These are phyloP conservation scores for Cheilosia urbana DNA, from an alignment of 2,888 invertebrate genomes.

Conservation along the genomic window DNA sequence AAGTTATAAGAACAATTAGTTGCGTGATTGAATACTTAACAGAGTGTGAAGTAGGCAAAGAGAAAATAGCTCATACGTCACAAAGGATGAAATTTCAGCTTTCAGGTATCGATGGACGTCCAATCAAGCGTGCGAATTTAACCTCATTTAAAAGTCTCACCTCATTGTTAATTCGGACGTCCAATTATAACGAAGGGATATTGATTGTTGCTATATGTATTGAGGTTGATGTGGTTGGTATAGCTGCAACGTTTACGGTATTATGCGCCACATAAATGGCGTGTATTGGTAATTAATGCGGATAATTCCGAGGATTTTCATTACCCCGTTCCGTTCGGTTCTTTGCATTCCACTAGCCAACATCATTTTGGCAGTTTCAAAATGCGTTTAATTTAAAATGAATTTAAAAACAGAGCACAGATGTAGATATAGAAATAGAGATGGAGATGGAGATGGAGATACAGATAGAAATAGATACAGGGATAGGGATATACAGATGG, in stretches of 20 bases:
- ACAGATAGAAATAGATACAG: no score
- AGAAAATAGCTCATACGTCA: slow-evolving; percentile 19
- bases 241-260: slow-evolving; percentile 41
- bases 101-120: slow-evolving; percentile 48
- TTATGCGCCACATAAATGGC: slow-evolving; percentile 42
- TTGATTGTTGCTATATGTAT: slow-evolving; percentile 46
- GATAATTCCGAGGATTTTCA: slow-evolving; percentile 5
- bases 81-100: slow-evolving; percentile 45
- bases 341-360: neutral
- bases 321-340: neutral
- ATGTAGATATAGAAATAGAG: no score
- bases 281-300: slow-evolving; percentile 42
- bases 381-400: neutral
- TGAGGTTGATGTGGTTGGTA: slow-evolving; percentile 53
- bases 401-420: neutral
- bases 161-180: slow-evolving; percentile 60
- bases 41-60: slow-evolving; percentile 13
- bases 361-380: neutral
- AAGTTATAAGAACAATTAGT: slow-evolving; percentile 53
- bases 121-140: slow-evolving; percentile 26
- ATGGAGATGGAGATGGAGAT: no score
- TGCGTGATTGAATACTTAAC: slow-evolving; percentile 53
- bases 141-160: slow-evolving; percentile 43
- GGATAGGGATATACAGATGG: no score
- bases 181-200: slow-evolving; percentile 47